Evolutionary conservation across 1,140 invertebrate genomes (phyloP), one percentile per base, ranked within the genome.

Genomic region (Pseudomyrmex cubaensis): DNA sequence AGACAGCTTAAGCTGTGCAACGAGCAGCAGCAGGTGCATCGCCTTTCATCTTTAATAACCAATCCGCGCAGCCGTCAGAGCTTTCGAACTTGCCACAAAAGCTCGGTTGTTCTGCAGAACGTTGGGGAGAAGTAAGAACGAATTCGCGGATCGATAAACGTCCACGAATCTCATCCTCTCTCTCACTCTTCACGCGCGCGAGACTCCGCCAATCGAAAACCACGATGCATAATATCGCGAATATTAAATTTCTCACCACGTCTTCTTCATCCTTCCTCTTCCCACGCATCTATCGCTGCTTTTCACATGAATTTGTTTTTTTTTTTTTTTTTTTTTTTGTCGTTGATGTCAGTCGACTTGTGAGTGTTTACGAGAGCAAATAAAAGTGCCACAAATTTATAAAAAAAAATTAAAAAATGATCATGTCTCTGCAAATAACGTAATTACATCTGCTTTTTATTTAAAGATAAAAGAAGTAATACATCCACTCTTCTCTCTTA

Each of bases 81-180:
- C 76, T 72, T 80, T 72, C 54, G 76, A 70, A 80, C 76, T 70
- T 78, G 66, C 66, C 76, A 80, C 66, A 72, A 72, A 80, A 80
- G 66, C 76, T 80, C 76, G 44, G 56, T 80, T 80, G 76, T 80
- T 59, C 76, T 44, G 66, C 8, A 13, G 76, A 72, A 72, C 67
- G 66, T 80, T 9, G 46, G 20, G 15, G 15, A 70, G 35, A 70
- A 44, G 66, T 80, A 61, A 72, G 76, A 80, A 80, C 66, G 76
- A 78, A 72, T 70, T 25, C 67, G 67, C 48, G 13, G 67, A 70
- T 70, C 67, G 50, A 70, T 70, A 70, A 70, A 13, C 67, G 67
- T 59, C 44, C 66, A 54, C 66, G 66, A 72, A 56, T 80, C 44
- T 50, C 76, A 25, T 35, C 35, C 35, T 35, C 35, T 35, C 0